Conservation (phyloP, 1,140 invertebrate genomes). For the Holotrichia oblita region DNA sequence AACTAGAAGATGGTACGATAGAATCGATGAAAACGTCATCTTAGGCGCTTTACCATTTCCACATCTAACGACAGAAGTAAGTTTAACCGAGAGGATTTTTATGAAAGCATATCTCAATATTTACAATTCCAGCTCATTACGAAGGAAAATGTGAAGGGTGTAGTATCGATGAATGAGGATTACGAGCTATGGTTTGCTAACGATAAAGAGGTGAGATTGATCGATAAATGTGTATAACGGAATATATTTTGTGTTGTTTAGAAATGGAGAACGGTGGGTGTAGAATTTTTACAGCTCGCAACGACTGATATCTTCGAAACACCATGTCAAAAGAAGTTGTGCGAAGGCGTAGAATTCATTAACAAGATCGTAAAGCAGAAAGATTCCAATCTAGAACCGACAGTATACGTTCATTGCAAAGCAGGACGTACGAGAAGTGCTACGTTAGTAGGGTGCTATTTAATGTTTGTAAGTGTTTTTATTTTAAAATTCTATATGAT, state of each 20-base stretch:
- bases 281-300: constrained; percentile 90
- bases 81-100: neutral
- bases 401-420: constrained; percentile 98
- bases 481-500: too few species aligned
- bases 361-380: constrained; percentile 80
- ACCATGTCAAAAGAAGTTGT: constrained; percentile 88
- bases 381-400: constrained; percentile 58
- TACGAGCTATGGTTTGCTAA: constrained; percentile 92
- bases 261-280: constrained; percentile 85
- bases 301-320: constrained; percentile 95
- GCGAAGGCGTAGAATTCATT: constrained; percentile 90
- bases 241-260: constrained; percentile 58
- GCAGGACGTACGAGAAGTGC: constrained; percentile 96
- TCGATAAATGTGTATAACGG: constrained; percentile 36
- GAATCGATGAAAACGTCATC: constrained; percentile 94
- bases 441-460: constrained; percentile 95
- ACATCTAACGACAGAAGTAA: constrained; percentile 82
- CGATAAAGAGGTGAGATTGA: constrained; percentile 71
- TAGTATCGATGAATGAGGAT: constrained; percentile 97
- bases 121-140: constrained; percentile 73
- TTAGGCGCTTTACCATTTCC: constrained; percentile 94
- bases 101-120: neutral
- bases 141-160: constrained; percentile 88
- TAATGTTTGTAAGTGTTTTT: constrained; percentile 80
- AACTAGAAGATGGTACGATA: constrained; percentile 88